These are phyloP conservation scores for Cheirogaleus medius DNA, from an alignment of 2,113 vertebrate species.

Conservation along the genomic window DNA sequence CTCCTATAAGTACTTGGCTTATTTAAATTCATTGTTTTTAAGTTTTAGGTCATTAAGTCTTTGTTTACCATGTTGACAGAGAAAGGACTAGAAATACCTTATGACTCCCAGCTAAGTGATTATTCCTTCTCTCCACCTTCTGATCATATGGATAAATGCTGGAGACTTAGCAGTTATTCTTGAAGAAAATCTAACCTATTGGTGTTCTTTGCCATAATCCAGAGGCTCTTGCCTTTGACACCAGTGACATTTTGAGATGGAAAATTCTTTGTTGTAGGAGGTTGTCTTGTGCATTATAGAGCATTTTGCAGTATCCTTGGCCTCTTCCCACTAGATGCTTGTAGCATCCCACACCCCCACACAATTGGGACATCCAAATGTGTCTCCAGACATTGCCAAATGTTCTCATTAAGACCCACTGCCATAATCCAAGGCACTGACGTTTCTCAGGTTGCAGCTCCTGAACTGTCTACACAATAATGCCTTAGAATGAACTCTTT, in stretches of 20 bases:
- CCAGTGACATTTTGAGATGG: background rate
- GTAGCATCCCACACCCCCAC: background rate
- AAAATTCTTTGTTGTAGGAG: background rate
- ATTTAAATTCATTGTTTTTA: background rate
- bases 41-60: background rate
- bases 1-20: background rate
- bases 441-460: background rate
- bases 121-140: background rate
- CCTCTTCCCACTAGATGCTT: background rate
- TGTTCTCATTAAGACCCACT: background rate
- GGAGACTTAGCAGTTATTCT: background rate
- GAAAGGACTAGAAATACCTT: slow-evolving; percentile 13
- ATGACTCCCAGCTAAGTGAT: background rate
- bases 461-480: background rate
- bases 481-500: background rate
- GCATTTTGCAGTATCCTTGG: background rate
- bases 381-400: background rate
- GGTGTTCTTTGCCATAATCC: background rate
- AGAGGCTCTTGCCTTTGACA: background rate
- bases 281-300: background rate
- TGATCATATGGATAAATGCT: background rate
- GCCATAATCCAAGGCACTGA: background rate
- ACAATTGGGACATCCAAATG: background rate
- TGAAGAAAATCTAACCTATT: background rate
- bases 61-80: background rate